Evolutionary conservation across 2,113 vertebrate genomes (phyloP).

Genomic region (Cephalopholis sonnerati): DNA sequence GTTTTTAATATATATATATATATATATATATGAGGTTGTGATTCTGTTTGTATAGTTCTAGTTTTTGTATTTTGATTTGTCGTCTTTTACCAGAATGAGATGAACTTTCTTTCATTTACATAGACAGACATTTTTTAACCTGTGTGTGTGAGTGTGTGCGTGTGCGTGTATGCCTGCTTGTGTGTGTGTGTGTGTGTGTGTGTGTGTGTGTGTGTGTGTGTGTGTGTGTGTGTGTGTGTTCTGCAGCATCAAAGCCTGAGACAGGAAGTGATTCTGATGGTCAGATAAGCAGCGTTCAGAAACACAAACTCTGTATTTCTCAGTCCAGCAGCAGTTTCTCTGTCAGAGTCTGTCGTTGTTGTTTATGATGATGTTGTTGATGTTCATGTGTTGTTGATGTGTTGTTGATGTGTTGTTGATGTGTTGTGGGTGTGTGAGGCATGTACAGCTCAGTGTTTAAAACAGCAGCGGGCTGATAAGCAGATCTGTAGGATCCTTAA

Average conservation of each 20-base stretch:
- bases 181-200: constrained; percentile 41
- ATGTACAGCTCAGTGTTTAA: constrained; percentile 50
- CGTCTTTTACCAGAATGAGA: not conserved
- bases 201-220: constrained; percentile 32
- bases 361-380: constrained; percentile 19
- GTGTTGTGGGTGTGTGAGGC: constrained; percentile 40
- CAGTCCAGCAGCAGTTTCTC: not conserved
- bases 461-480: constrained; percentile 55
- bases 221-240: constrained; percentile 40
- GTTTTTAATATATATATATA: too few species aligned
- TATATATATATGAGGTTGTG: too few species aligned
- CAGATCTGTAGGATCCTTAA: constrained; percentile 11
- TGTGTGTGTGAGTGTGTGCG: constrained; percentile 28
- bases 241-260: constrained; percentile 61
- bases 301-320: constrained; percentile 22
- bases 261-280: constrained; percentile 72
- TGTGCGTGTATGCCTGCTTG: not conserved
- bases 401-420: not conserved
- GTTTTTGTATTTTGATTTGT: not conserved
- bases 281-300: constrained; percentile 56
- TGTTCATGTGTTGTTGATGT: not conserved
- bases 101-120: not conserved
- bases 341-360: not conserved
- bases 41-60: too few species aligned
- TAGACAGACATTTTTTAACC: not conserved